A percentile compares a stretch with the other conserved stretches of the same genome.
These are phyloP conservation scores for Malacoctenus gilli DNA, from an alignment of 2,797 vertebrate species.

Conservation along the genomic window DNA sequence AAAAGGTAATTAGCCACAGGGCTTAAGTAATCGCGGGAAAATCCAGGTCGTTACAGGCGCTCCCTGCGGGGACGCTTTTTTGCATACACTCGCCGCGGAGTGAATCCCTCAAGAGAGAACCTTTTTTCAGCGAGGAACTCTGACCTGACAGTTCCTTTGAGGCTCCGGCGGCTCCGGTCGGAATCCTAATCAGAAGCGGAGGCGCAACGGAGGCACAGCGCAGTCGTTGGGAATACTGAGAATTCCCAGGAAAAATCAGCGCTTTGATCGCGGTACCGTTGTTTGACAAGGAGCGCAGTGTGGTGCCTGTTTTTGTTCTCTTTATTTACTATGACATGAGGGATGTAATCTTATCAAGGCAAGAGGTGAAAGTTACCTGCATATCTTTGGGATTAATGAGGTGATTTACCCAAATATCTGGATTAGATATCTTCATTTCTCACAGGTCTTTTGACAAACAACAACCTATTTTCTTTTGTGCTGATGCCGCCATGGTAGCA, in stretches of 20 bases:
- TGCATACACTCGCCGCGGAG: conserved; percentile 39
- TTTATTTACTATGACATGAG: conserved; percentile 24
- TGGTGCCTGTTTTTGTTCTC: conserved; percentile 12
- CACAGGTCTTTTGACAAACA: no score
- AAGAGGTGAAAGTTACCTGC: background rate
- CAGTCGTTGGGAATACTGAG: conserved; percentile 23
- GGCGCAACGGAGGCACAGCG: conserved; percentile 29
- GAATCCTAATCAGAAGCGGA: conserved; percentile 55
- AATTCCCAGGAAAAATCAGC: conserved; percentile 30
- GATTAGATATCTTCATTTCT: no score
- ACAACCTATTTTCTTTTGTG: no score
- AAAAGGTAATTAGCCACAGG: conserved; percentile 77
- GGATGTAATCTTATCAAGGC: background rate
- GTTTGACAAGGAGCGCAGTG: conserved; percentile 17
- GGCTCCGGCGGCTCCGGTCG: conserved; percentile 34
- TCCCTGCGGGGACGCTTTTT: conserved; percentile 60
- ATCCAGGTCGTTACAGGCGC: conserved; percentile 62
- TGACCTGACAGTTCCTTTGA: conserved; percentile 66
- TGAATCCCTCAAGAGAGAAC: conserved; percentile 51
- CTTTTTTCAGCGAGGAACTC: conserved; percentile 53
- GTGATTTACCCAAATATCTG: background rate
- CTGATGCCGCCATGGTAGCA: no score
- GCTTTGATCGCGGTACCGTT: conserved; percentile 42
- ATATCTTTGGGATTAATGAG: background rate
- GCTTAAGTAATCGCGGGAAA: conserved; percentile 57